Percentiles rank a stretch among this genome's conserved stretches.
Evolutionary conservation across 2,797 vertebrate species (phyloP).

Genomic region (Tympanoctomys barrerae): DNA sequence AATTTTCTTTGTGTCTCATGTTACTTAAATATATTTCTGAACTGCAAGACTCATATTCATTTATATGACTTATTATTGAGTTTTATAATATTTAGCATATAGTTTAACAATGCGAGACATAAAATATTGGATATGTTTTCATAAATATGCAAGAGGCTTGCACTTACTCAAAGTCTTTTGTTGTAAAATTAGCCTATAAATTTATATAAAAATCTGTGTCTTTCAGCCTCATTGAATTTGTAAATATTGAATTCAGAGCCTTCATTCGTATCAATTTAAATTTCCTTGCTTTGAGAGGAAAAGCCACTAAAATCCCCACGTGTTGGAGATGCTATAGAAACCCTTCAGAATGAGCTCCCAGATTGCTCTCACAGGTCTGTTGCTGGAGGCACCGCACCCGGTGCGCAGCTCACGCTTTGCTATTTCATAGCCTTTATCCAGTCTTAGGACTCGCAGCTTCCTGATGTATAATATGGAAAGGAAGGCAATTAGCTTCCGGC

Average conservation of each 20-base stretch:
- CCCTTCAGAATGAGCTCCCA: neutral
- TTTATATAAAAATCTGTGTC: constrained; percentile 38
- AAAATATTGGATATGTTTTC: constrained; percentile 53
- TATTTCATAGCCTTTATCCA: neutral
- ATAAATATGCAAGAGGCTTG: constrained; percentile 70
- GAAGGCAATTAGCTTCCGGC: no score
- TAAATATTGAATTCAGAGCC: constrained; percentile 29
- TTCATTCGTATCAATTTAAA: constrained; percentile 26
- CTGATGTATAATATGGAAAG: neutral
- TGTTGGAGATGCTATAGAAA: neutral
- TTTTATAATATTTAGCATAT: constrained; percentile 69
- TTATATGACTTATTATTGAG: constrained; percentile 58
- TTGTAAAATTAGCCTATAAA: constrained; percentile 64
- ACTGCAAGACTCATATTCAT: neutral
- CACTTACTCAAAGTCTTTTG: constrained; percentile 45
- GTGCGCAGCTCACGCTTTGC: accelerated
- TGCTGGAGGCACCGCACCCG: neutral
- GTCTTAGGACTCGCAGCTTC: neutral
- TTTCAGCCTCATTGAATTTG: constrained; percentile 45
- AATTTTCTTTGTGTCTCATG: constrained; percentile 31
- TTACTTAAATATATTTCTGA: constrained; percentile 62
- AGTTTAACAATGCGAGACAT: constrained; percentile 61
- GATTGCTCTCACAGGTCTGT: neutral
- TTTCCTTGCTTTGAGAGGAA: neutral
- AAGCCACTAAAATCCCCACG: neutral